Conservation (phyloP, 2,797 vertebrate species). For the Lemur catta region DNA sequence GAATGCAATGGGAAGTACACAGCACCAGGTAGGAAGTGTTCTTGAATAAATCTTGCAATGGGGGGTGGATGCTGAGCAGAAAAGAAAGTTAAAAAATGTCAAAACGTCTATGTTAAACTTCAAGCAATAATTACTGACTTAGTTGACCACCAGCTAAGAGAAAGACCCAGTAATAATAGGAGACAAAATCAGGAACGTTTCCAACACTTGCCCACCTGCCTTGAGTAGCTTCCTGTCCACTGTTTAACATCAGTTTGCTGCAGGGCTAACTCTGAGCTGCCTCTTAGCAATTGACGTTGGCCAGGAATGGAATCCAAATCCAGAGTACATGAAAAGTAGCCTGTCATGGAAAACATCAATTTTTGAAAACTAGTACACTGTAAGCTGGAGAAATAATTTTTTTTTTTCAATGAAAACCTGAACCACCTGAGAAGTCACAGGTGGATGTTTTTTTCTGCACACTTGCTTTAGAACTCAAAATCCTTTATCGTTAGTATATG, state of each 20-base stretch:
- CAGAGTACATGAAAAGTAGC: not conserved
- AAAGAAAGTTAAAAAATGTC: not conserved
- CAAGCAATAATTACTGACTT: not conserved
- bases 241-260: not conserved
- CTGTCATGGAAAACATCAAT: not conserved
- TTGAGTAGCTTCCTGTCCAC: not conserved
- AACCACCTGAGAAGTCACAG: not conserved
- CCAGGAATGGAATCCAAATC: not conserved
- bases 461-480: not conserved
- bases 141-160: not conserved
- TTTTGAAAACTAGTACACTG: not conserved
- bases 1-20: not conserved
- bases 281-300: not conserved
- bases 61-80: not conserved
- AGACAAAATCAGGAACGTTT: not conserved
- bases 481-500: not conserved
- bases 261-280: not conserved
- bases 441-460: not conserved
- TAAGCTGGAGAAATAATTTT: not conserved
- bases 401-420: not conserved
- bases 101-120: not conserved
- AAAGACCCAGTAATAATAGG: not conserved
- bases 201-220: not conserved
- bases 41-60: not conserved
- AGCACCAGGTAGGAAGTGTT: not conserved